Conservation (phyloP, 2,888 invertebrate genomes). For the Torymus auratus region DNA sequence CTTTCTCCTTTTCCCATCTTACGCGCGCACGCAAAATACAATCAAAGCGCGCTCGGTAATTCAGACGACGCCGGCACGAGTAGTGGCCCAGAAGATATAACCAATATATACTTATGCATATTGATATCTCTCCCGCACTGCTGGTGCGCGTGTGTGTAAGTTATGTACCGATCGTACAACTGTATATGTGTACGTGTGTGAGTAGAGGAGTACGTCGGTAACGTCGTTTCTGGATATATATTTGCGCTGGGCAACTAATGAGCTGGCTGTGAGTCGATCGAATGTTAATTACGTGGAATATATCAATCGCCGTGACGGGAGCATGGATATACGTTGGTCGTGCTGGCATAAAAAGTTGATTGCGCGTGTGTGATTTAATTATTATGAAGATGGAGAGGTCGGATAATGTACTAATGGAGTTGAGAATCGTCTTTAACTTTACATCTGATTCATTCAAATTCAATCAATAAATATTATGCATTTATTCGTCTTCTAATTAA, state of each 20-base stretch:
- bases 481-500: no score
- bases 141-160: not conserved
- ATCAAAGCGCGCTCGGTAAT: constrained; percentile 46
- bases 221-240: constrained; percentile 36
- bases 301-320: not conserved
- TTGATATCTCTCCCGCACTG: constrained; percentile 23
- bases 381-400: no score
- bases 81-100: constrained; percentile 21
- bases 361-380: no score
- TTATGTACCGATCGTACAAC: not conserved
- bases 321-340: no score
- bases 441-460: no score
- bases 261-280: constrained; percentile 28
- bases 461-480: no score
- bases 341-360: no score
- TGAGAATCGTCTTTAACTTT: no score
- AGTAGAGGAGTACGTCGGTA: not conserved
- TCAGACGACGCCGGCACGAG: constrained; percentile 18
- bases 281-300: constrained; percentile 37
- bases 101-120: constrained; percentile 48
- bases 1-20: not conserved
- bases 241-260: constrained; percentile 37
- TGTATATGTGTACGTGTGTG: constrained; percentile 1
- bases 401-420: no score
- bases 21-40: constrained; percentile 36